Base-by-base conservation (phyloP, 2,888 invertebrate genomes). In the Prosapia bicincta region DNA sequence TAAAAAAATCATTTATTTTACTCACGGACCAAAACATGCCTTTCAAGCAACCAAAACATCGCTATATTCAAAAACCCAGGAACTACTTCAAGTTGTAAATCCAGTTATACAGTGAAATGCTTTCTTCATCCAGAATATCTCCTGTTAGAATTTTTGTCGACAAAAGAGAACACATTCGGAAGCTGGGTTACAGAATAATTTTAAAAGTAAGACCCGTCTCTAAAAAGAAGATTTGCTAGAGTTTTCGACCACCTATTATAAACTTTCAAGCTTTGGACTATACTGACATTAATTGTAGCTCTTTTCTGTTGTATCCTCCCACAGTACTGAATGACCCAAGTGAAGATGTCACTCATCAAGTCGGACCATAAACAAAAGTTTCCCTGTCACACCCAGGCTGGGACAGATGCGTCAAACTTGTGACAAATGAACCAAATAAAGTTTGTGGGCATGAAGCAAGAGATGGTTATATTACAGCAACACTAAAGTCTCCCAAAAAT, bases 321-420 rank as follows among this genome's bases (percentile, higher is more conserved):
- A 76, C 23, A 38, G 72, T 65, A 72, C 54, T 9, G 26, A 5
- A 66, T n/a, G 13, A 15, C 28, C 65, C 9, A 54, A 26, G 23
- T 66, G 30, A 13, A n/a, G 20, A 30, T 69, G 67, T 38, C 5
- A 9, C 24, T 54, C 67, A 43, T 69, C 69, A 15, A 26, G 25
- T 32, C 28, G 71, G 30, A 26, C 69, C 32, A 32, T 76, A 2
- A 32, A n/a, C n/a, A 72, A 54, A 65, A 7, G 1, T 38, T 76
- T 65, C 76, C 80, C 26, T 80, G 79, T 67, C 78, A 79, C 70
- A 76, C 79, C 26, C 77, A 79, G 69, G 78, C 75, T 9, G 79
- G 23, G 75, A 79, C 72, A 73, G 77, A 10, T 77, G 73, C 65
- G 77, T 79, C 24, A 78, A 79, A 71, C 66, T 80, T 6, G 78